A percentile compares a stretch with the other conserved stretches of the same genome.
Evolutionary conservation across 2,888 invertebrate genomes (phyloP).

Genomic region (Blera fallax): DNA sequence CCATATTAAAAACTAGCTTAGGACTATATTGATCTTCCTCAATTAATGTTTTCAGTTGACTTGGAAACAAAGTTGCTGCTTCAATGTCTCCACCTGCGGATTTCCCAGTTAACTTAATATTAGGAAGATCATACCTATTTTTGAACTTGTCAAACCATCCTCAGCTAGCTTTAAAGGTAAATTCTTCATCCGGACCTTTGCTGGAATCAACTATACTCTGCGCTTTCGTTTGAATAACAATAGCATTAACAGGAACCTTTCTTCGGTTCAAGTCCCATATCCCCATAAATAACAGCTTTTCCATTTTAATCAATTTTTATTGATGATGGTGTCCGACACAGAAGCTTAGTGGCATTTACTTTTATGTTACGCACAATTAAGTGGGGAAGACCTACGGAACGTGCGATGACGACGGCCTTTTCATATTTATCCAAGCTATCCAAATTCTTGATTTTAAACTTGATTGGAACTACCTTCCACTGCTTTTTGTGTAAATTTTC

Average conservation of each 20-base stretch:
- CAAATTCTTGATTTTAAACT: no score
- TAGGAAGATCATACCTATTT: not conserved
- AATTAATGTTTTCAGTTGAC: not conserved
- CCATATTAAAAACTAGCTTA: not conserved
- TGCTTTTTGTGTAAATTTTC: no score
- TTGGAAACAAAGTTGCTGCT: not conserved
- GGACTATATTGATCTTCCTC: conserved; percentile 1
- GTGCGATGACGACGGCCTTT: no score
- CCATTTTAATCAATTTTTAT: no score
- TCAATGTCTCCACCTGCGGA: conserved; percentile 4
- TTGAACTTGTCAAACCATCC: conserved; percentile 8
- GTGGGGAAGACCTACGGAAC: no score
- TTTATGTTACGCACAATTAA: no score
- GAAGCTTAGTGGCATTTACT: no score
- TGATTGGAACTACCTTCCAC: no score
- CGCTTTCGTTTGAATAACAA: conserved; percentile 1
- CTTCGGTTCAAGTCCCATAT: not conserved
- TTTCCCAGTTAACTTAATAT: not conserved
- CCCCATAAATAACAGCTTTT: no score
- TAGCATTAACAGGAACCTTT: not conserved
- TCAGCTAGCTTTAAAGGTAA: conserved; percentile 1
- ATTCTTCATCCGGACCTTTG: not conserved
- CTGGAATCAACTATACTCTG: conserved; percentile 4
- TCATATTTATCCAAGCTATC: no score
- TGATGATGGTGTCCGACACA: no score